Percentiles rank a stretch among this genome's conserved stretches.
These are phyloP conservation scores for Melieria crassipennis DNA, from an alignment of 2,888 invertebrate species.

Conservation along the genomic window DNA sequence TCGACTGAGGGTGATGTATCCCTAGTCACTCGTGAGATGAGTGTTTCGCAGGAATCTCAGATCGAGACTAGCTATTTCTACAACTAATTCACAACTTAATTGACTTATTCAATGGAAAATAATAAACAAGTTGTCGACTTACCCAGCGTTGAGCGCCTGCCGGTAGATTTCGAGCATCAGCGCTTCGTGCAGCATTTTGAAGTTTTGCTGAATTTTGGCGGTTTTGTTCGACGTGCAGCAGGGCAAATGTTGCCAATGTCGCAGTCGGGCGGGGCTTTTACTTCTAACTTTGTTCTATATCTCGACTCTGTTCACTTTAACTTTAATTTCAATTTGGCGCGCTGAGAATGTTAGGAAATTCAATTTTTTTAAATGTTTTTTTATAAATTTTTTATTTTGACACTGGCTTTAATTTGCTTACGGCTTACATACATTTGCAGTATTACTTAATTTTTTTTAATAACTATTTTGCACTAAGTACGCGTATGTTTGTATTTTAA, in stretches of 20 bases:
- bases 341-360: too few species aligned
- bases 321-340: too few species aligned
- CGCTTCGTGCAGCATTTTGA: conserved; percentile 64
- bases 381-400: conserved; percentile 22
- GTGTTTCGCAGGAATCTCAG: too few species aligned
- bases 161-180: conserved; percentile 65
- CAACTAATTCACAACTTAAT: background rate
- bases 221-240: conserved; percentile 12
- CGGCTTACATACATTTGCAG: conserved; percentile 45
- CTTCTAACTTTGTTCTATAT: too few species aligned
- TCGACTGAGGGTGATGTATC: too few species aligned
- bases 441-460: conserved; percentile 35
- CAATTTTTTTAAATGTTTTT: background rate
- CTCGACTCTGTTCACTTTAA: too few species aligned
- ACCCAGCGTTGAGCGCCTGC: conserved; percentile 65
- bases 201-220: conserved; percentile 57
- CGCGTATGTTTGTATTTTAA: conserved; percentile 51
- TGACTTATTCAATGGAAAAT: background rate
- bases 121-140: conserved; percentile 43
- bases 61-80: background rate
- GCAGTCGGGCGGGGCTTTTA: background rate
- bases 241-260: background rate
- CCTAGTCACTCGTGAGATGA: too few species aligned
- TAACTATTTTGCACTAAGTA: conserved; percentile 58
- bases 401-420: conserved; percentile 48